These are phyloP conservation scores for Chionis minor DNA, from an alignment of 2,113 vertebrate genomes.

Conservation along the genomic window DNA sequence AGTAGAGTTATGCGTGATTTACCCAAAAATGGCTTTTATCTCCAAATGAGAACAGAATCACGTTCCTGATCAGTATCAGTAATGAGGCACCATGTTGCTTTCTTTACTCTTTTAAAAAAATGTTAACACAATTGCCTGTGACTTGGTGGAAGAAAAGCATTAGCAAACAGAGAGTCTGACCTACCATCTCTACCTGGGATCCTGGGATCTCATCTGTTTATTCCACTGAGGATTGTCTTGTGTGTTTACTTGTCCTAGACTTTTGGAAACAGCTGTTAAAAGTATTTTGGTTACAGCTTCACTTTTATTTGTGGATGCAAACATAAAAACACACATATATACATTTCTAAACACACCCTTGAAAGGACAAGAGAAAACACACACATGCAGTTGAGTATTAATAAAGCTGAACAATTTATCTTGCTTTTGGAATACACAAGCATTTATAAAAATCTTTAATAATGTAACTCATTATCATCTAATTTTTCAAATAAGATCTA, in stretches of 20 bases:
- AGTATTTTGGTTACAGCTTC: background rate
- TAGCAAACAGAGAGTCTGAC: background rate
- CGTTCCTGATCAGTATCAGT: background rate
- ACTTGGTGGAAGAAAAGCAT: background rate
- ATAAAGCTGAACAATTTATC: background rate
- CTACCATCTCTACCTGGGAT: background rate
- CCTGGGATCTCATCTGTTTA: background rate
- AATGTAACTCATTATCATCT: background rate
- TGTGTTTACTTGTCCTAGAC: background rate
- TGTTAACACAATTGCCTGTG: background rate
- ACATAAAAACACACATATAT: background rate
- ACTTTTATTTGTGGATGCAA: background rate
- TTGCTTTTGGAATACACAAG: background rate
- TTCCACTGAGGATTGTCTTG: background rate
- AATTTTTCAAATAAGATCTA: background rate
- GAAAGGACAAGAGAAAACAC: background rate
- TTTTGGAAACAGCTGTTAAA: background rate
- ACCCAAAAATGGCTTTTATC: constrained; percentile 11
- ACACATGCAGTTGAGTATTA: background rate
- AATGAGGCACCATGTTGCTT: background rate
- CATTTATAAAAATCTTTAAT: background rate
- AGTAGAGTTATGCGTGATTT: constrained; percentile 10
- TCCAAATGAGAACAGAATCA: constrained; percentile 21
- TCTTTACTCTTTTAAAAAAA: background rate
- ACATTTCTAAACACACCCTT: background rate